Evolutionary conservation across 2,797 vertebrate genomes (phyloP).

Genomic region (Siniperca obscura): DNA sequence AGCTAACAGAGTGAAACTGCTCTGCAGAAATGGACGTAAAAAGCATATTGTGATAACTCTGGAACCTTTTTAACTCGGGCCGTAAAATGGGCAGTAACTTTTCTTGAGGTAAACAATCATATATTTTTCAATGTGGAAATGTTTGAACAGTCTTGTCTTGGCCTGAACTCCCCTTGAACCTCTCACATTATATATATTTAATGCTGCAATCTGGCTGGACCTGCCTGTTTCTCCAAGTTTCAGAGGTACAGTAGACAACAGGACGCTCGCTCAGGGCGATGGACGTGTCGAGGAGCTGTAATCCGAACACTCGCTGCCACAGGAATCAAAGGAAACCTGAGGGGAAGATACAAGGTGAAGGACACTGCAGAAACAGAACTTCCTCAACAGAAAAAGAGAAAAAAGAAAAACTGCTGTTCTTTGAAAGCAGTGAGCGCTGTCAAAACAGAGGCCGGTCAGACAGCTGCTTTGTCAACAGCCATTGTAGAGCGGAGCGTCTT

Average conservation of each 20-base stretch:
- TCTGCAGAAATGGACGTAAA: neutral
- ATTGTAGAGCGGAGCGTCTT: constrained; percentile 36
- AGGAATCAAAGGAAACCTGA: constrained; percentile 60
- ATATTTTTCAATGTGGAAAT: constrained; percentile 45
- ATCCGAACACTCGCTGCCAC: constrained; percentile 27
- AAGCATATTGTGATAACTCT: constrained; percentile 6
- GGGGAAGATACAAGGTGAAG: constrained; percentile 60
- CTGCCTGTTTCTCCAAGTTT: constrained; percentile 33
- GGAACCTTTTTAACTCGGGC: neutral
- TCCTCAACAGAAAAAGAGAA: neutral
- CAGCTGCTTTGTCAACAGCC: constrained; percentile 65
- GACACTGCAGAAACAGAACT: constrained; percentile 41
- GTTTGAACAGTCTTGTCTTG: constrained; percentile 35
- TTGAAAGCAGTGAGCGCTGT: constrained; percentile 61
- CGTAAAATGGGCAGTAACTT: constrained; percentile 18
- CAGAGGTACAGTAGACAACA: constrained; percentile 52
- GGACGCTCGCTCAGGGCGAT: constrained; percentile 55
- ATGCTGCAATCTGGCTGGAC: constrained; percentile 30
- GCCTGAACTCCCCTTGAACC: constrained; percentile 60
- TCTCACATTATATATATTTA: constrained; percentile 56
- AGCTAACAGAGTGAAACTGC: neutral
- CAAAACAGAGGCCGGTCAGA: constrained; percentile 59
- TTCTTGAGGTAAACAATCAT: constrained; percentile 51
- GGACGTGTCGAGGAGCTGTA: constrained; percentile 54
- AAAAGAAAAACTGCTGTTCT: constrained; percentile 12